A percentile compares a stretch with the other conserved stretches of the same genome.
Conservation (phyloP, 2,888 invertebrate species). For the Pristionchus entomophagus region DNA sequence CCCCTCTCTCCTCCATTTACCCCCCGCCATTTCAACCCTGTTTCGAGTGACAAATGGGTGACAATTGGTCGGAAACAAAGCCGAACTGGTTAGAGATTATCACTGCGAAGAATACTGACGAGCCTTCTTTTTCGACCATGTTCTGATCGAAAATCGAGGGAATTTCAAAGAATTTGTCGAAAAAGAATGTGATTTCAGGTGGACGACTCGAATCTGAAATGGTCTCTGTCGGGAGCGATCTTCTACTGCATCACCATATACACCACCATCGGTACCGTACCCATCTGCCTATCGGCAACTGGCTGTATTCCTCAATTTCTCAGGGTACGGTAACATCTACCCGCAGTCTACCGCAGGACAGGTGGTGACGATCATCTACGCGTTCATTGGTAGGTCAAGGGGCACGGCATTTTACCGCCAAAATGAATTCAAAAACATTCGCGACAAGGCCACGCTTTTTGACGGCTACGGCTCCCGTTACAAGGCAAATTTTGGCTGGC, state of each 20-base stretch:
- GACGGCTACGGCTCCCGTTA: too few relatives aligned
- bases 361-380: constrained; percentile 72
- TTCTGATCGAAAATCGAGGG: too few relatives aligned
- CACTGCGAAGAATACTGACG: too few relatives aligned
- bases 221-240: constrained; percentile 69
- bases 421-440: too few relatives aligned
- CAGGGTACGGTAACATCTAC: constrained; percentile 73
- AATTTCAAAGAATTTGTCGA: too few relatives aligned
- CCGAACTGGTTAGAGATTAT: too few relatives aligned
- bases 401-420: too few relatives aligned
- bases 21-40: background rate
- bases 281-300: background rate
- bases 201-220: constrained; percentile 54
- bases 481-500: too few relatives aligned
- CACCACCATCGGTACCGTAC: constrained; percentile 82
- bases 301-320: background rate
- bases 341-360: constrained; percentile 68
- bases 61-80: too few relatives aligned
- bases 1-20: background rate
- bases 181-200: background rate
- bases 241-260: constrained; percentile 75
- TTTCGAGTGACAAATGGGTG: background rate
- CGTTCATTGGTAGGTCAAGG: constrained; percentile 60
- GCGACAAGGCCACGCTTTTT: too few relatives aligned
- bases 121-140: too few relatives aligned